Evolutionary conservation across 2,113 vertebrate species (phyloP).

Genomic region (Microcebus griseorufus): DNA sequence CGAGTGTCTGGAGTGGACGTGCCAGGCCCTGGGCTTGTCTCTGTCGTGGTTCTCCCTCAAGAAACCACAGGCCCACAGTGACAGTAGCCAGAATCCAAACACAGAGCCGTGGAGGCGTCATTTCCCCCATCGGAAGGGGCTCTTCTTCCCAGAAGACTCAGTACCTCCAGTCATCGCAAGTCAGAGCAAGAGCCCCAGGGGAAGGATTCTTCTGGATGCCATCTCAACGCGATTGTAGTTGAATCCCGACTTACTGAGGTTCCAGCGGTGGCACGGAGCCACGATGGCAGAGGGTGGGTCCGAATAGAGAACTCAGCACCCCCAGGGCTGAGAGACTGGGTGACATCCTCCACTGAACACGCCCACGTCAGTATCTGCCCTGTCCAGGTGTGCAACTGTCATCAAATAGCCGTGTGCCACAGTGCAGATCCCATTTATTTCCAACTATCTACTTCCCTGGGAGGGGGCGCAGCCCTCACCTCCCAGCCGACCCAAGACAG

Average conservation of each 20-base stretch:
- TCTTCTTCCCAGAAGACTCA: neutral
- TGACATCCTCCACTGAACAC: neutral
- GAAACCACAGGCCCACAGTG: neutral
- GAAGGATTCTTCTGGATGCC: neutral
- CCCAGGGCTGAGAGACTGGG: neutral
- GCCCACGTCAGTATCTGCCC: neutral
- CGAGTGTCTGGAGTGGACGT: accelerated
- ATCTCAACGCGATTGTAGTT: accelerated
- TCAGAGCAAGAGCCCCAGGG: neutral
- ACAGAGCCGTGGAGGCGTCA: neutral
- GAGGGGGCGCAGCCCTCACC: neutral
- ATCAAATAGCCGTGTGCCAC: accelerated
- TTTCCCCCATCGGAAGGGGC: accelerated
- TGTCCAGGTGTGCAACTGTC: neutral
- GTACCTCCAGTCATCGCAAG: neutral
- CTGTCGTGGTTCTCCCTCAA: neutral
- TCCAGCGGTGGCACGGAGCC: neutral
- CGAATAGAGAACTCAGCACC: neutral
- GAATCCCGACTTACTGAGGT: neutral
- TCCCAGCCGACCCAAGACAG: neutral
- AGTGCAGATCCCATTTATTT: neutral
- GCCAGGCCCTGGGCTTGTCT: neutral
- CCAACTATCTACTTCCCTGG: neutral
- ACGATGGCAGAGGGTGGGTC: accelerated
- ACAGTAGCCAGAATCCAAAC: neutral